Evolutionary conservation across 2,888 invertebrate species (phyloP).

Genomic region (Conistra vaccinii): DNA sequence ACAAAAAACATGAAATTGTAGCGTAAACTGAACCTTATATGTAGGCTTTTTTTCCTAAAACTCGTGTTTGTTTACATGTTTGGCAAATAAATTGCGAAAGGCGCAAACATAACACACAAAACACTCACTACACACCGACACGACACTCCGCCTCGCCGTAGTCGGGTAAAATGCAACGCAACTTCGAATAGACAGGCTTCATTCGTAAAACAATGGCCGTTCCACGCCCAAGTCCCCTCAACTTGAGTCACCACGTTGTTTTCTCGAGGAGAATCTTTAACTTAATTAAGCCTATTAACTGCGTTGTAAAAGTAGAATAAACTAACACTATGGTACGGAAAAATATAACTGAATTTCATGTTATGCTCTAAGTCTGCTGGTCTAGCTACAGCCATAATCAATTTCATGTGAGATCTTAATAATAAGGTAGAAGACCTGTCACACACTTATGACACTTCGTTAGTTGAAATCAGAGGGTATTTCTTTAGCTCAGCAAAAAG

Average conservation of each 20-base stretch:
- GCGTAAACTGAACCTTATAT: no score
- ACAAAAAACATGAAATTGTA: no score
- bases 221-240: slow-evolving; percentile 57
- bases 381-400: neutral
- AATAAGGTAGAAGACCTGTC: neutral
- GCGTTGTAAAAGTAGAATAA: neutral
- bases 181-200: slow-evolving; percentile 33
- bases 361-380: neutral
- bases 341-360: neutral
- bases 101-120: neutral
- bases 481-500: neutral
- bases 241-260: slow-evolving; percentile 54
- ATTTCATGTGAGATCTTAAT: neutral
- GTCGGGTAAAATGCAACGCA: slow-evolving; percentile 22
- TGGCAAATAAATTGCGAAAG: no score
- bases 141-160: neutral
- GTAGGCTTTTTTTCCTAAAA: no score
- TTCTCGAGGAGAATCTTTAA: slow-evolving; percentile 27
- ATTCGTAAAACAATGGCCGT: slow-evolving; percentile 64
- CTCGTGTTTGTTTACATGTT: no score
- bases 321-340: neutral
- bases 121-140: neutral
- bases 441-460: neutral
- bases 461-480: neutral
- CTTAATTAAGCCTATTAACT: slow-evolving; percentile 17